Evolutionary conservation across 2,888 invertebrate genomes (phyloP).

Genomic region (Malacosoma neustria): DNA sequence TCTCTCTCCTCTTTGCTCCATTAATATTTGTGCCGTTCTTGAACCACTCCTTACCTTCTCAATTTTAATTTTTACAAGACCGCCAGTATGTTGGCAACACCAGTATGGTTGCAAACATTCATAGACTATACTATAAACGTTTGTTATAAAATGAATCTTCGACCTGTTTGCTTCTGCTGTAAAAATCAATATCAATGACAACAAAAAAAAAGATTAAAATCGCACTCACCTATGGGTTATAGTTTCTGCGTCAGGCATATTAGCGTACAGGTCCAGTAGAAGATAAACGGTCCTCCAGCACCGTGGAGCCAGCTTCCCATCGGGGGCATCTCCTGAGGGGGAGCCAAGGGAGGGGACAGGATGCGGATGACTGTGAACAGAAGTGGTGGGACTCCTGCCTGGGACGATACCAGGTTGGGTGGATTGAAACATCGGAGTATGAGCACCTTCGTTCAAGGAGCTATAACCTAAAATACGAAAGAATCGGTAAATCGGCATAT

Average conservation of each 20-base stretch:
- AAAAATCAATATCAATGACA: too few species aligned
- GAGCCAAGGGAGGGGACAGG: conserved; percentile 11
- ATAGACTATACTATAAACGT: too few species aligned
- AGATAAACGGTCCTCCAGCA: conserved; percentile 97
- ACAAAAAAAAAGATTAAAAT: too few species aligned
- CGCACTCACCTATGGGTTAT: conserved; percentile 82
- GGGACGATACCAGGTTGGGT: conserved; percentile 7
- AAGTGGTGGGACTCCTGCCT: conserved; percentile 42
- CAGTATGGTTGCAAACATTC: too few species aligned
- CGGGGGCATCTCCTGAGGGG: conserved; percentile 63
- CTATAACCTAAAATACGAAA: conserved; percentile 89
- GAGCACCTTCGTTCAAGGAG: conserved; percentile 83
- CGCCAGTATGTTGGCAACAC: too few species aligned
- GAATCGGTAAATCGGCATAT: too few species aligned
- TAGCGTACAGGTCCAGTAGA: conserved; percentile 93
- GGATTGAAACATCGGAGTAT: conserved; percentile 76
- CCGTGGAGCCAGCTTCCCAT: conserved; percentile 76
- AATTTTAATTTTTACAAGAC: too few species aligned
- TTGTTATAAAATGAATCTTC: too few species aligned
- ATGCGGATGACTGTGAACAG: conserved; percentile 1
- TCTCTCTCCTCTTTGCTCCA: too few species aligned
- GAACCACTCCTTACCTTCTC: too few species aligned
- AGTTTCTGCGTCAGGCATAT: conserved; percentile 96
- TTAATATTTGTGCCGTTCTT: too few species aligned
- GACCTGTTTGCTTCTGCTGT: too few species aligned